Evolutionary conservation across 1,140 invertebrate species (phyloP).

Genomic region (Drosophila tristis): DNA sequence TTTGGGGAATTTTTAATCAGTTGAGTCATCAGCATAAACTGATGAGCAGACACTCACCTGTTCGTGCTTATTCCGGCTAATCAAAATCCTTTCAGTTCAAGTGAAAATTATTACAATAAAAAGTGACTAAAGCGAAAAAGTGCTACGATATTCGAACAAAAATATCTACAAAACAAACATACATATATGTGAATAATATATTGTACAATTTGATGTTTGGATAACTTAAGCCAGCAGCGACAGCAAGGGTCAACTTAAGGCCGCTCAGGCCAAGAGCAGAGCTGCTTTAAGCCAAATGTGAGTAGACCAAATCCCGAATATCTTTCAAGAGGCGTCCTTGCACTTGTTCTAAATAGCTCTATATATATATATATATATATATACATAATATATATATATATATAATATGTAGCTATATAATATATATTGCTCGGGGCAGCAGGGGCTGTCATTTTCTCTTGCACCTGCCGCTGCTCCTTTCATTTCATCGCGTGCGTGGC

Average conservation of each 20-base stretch:
- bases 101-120: too few species aligned
- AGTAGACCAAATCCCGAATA: conserved; percentile 10
- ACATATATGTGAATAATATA: too few species aligned
- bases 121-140: too few species aligned
- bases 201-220: conserved; percentile 1
- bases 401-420: conserved; percentile 2
- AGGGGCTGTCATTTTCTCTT: conserved; percentile 44
- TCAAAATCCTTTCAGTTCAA: too few species aligned
- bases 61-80: too few species aligned
- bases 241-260: neutral
- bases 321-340: conserved; percentile 41
- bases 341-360: conserved; percentile 39
- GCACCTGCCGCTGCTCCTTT: conserved; percentile 65
- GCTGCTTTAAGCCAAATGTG: conserved; percentile 22
- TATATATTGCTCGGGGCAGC: conserved; percentile 2
- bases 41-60: too few species aligned
- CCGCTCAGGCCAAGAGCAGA: too few species aligned
- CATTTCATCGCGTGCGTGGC: conserved; percentile 70
- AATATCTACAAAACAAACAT: too few species aligned
- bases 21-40: too few species aligned
- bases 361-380: conserved; percentile 21
- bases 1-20: too few species aligned
- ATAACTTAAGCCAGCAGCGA: neutral
- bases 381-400: conserved; percentile 9
- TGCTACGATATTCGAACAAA: too few species aligned